Evolutionary conservation across 2,113 vertebrate species (phyloP), one percentile per base, ranked within the genome.

Genomic region (Engraulis encrasicolus): DNA sequence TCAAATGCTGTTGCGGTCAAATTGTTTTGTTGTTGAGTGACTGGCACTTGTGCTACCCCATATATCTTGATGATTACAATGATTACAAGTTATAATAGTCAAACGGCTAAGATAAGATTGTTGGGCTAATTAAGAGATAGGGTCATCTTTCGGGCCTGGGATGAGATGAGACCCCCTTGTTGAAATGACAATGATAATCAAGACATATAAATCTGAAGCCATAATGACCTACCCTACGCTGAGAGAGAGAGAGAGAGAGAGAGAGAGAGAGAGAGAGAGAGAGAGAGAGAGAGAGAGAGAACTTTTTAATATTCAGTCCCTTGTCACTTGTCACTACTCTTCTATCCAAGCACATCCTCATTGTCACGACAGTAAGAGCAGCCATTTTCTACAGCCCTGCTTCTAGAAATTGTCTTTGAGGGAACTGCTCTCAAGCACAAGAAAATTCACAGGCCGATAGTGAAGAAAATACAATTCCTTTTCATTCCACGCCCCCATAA

Each of bases 401-500:
- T 87, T 90, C 66, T 89, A 85, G 89, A 91, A 83, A 85, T 86
- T 50, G 82, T 9, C 49, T 19, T 78, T 83, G 80, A 86, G 78
- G 84, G 40, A 81, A 88, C 84, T 78, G 50, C 78, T 81, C 85
- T 78, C 81, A 78, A 74, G 74, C 85, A 90, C 82, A 86, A 85
- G 84, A 90, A 90, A 86, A 49, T 86, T 84, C 88, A 87, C 86
- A 87, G 88, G 88, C 87, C 86, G 78, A 78, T 37, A 27, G 52
- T 81, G 85, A 86, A 83, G 82, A 61, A 14, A 36, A 82, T 74
- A n/a, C 23, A n/a, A n/a, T n/a, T n/a, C n/a, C n/a, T n/a, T n/a
- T n/a, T n/a, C n/a, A n/a, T n/a, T n/a, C n/a, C n/a, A n/a, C n/a
- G n/a, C n/a, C n/a, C n/a, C n/a, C n/a, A n/a, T n/a, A n/a, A n/a